Evolutionary conservation across 1,140 invertebrate species (phyloP), one percentile per base, ranked within the genome.

Genomic region (Venturia canescens): DNA sequence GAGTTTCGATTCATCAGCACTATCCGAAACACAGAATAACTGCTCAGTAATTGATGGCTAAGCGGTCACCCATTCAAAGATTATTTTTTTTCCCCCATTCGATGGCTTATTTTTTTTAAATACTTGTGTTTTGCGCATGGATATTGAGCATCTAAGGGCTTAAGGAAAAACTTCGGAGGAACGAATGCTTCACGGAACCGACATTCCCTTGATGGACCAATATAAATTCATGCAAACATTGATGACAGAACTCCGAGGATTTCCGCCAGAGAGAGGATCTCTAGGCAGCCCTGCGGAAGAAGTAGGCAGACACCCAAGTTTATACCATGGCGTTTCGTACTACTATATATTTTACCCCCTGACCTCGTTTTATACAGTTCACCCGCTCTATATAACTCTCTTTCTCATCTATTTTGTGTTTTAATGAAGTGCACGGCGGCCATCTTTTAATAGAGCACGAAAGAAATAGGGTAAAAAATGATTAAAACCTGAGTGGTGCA

Each of bases 201-300:
- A 71, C 38, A 75, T 26, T 23, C 9, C 21, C 50, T 60, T 75
- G 72, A 75, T 75, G 72, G 72, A 75, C 50, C 72, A 75, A 75
- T 75, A 75, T 75, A 75, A 75, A 75, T 75, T 75, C 72, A 75
- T 75, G 72, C 72, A 75, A 75, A 75, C 72, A 75, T 75, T 75
- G 50, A 75, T 50, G 72, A 57, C 72, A 60, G 50, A 26, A 57
- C 57, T 63, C 57, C 57, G 11, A 26, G 21, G 57, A 63, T 53
- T 5, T 53, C 50, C 70, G 38, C 34, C 21, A 26, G 70, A n/a
- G 38, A 34, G 31, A 34, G 31, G 31, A 34, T 34, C 31, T 7
- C 7, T 21, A 31, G 69, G 9, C 31, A 15, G 11, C 1, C 16
- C 5, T 34, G 69, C 50, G 44, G 71, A 27, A n/a, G n/a, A 34